These are phyloP conservation scores for Scomberomorus guttatus DNA, from an alignment of 2,797 vertebrate species.

Conservation along the genomic window DNA sequence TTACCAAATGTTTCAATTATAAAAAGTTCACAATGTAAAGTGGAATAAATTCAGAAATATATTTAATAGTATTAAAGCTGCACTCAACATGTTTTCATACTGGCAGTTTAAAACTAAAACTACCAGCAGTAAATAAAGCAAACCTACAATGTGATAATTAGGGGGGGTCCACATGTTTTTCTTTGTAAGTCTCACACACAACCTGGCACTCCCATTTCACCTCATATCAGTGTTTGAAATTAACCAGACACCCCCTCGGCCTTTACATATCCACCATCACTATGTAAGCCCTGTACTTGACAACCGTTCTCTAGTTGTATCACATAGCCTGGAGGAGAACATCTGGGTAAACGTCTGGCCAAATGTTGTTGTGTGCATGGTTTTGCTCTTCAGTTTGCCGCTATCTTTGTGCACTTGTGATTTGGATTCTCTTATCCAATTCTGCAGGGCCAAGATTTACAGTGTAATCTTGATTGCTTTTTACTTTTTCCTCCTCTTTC, in stretches of 20 bases:
- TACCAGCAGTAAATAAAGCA: neutral
- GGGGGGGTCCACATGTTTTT: neutral
- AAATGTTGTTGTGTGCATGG: neutral
- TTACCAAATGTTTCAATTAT: neutral
- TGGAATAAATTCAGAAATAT: neutral
- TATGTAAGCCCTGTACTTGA: neutral
- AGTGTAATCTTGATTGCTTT: neutral
- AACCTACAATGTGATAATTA: neutral
- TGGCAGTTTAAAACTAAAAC: too few species aligned
- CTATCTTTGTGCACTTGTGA: neutral
- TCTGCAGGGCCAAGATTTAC: neutral
- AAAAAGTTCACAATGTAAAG: neutral
- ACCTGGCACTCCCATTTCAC: neutral
- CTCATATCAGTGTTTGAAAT: neutral
- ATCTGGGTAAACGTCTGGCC: slow-evolving; percentile 13
- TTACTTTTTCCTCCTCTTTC: neutral
- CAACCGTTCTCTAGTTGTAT: slow-evolving; percentile 27
- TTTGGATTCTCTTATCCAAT: slow-evolving; percentile 7
- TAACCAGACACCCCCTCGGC: neutral
- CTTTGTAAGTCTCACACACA: neutral
- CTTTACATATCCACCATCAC: neutral
- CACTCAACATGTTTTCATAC: neutral
- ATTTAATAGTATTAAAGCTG: neutral
- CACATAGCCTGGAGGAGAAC: slow-evolving; percentile 31
- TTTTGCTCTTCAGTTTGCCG: neutral